Base-by-base conservation (phyloP, 2,888 invertebrate genomes). In the Hesperia comma region DNA sequence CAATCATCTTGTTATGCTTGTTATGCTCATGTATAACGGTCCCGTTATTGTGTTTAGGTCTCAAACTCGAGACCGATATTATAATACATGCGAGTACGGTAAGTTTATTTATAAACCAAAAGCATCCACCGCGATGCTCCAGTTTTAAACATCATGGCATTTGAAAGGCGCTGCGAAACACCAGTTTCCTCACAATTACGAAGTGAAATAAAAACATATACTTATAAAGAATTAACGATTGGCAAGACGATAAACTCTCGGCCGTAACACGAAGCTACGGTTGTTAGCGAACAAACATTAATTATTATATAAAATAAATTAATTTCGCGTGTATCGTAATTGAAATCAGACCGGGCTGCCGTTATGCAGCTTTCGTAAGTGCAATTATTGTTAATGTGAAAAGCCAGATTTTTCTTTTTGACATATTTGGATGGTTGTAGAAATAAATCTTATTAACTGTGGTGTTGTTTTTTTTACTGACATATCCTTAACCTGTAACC, bases 291-390 rank as follows among this genome's bases (percentile, higher is more conserved):
- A 53, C 60, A 64, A 60, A 67, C 66, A 61, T 67, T 67, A 67
- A 67, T 67, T 67, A 66, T 60, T 66, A 55, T 63, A 61, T 69
- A 69, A 63, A 68, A 68, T 70, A 69, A 70, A 73, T 54, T 70
- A 73, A 70, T 70, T 69, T 66, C 67, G 56, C 66, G 43, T 60
- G 58, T 72, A 72, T 72, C 69, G 67, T 72, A 72, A 74, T 72
- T 74, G 64, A 71, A 72, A 70, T 71, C 71, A 63, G 57, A 61
- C 62, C 66, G 56, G 15, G 53, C 33, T 41, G 55, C 43, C 53
- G 53, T 53, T 53, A 53, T 51, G 49, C 49, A 10, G 57, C 56
- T 63, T 51, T 63, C 63, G 49, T 51, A 66, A 54, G 40, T 19
- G 57, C 57, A 41, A 26, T 56, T 37, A 33, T n/a, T 46, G 12